Evolutionary conservation across 2,113 vertebrate species (phyloP).

Genomic region (Ictidomys tridecemlineatus): DNA sequence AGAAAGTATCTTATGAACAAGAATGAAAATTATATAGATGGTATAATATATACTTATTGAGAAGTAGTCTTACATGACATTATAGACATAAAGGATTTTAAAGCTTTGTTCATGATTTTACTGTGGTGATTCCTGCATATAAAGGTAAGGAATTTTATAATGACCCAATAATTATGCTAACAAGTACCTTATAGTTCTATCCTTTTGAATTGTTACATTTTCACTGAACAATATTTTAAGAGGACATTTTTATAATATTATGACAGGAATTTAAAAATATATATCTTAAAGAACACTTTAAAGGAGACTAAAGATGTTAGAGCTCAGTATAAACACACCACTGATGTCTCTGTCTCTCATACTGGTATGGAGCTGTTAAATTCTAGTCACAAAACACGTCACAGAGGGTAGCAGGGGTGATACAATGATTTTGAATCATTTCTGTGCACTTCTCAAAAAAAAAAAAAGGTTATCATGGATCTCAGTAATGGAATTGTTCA

Average conservation of each 20-base stretch:
- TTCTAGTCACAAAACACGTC: slow-evolving; percentile 63
- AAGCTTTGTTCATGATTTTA: background rate
- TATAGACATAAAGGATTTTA: slow-evolving; percentile 30
- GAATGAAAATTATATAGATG: background rate
- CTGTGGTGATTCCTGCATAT: background rate
- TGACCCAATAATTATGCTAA: background rate
- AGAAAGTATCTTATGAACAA: background rate
- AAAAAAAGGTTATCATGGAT: slow-evolving; percentile 42
- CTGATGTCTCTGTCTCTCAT: too few relatives aligned
- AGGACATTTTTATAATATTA: slow-evolving; percentile 26
- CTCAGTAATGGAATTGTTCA: slow-evolving; percentile 71
- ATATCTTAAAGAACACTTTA: background rate
- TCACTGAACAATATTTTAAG: background rate
- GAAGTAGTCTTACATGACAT: background rate
- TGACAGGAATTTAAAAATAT: slow-evolving; percentile 37
- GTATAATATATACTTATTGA: background rate
- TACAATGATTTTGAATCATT: slow-evolving; percentile 65
- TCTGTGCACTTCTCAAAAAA: slow-evolving; percentile 11
- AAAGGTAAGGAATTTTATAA: background rate
- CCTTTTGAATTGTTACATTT: slow-evolving; percentile 36
- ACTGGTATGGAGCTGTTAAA: background rate
- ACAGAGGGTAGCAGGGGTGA: background rate
- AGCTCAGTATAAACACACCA: slow-evolving; percentile 29
- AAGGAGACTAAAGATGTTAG: background rate
- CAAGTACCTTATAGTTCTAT: background rate